A percentile compares a stretch with the other conserved stretches of the same genome.
Conservation (phyloP, 1,140 invertebrate species). For the Microplitis mediator region DNA sequence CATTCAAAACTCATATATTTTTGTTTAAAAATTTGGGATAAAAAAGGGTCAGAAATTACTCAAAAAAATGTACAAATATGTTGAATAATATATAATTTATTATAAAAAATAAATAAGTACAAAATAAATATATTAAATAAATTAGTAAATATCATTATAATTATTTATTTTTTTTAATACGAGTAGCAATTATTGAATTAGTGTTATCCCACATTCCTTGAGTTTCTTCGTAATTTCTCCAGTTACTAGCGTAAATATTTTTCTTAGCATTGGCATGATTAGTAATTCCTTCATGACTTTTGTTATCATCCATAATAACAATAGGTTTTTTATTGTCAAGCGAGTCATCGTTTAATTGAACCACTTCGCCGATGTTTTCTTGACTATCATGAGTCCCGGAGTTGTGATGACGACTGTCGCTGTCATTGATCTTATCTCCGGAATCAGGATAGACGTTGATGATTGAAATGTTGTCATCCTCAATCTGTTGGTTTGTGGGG, state of each 20-base stretch:
- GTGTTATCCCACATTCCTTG: slow-evolving; percentile 18
- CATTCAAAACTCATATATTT: too few species aligned
- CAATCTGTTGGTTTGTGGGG: neutral
- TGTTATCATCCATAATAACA: neutral
- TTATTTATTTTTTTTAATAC: neutral
- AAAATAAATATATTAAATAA: too few species aligned
- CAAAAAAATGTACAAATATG: too few species aligned
- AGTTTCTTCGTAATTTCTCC: slow-evolving; percentile 30
- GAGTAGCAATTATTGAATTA: slow-evolving; percentile 14
- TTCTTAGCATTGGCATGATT: neutral
- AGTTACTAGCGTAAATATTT: slow-evolving; percentile 17
- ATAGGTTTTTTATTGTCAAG: too few species aligned
- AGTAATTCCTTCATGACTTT: neutral
- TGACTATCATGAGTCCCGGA: neutral
- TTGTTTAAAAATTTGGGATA: too few species aligned
- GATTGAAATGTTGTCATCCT: neutral
- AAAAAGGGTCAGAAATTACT: too few species aligned
- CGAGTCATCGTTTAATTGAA: neutral
- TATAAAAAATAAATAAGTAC: too few species aligned
- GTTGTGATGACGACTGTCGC: neutral
- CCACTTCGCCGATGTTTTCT: slow-evolving; percentile 13
- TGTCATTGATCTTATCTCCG: neutral
- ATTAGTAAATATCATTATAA: neutral
- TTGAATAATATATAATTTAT: too few species aligned
- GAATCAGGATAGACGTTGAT: slow-evolving; percentile 13